Base-by-base conservation (phyloP, 2,797 vertebrate genomes). In the Lepus oiostolus region DNA sequence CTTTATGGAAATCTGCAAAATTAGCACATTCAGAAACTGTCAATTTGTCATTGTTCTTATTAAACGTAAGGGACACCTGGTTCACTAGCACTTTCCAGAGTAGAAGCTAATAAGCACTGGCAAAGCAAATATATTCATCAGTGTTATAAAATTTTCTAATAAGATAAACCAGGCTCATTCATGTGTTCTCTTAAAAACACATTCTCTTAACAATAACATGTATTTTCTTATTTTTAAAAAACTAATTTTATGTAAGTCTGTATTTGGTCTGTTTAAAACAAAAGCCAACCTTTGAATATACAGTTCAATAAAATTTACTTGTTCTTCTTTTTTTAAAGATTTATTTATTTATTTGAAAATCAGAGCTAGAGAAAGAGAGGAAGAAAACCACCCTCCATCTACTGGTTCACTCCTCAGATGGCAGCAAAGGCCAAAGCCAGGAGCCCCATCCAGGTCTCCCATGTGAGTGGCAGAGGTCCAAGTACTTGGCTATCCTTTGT, bases 251-350 rank as follows among this genome's bases (percentile, higher is more conserved):
- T 63, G 52, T 80, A 96, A 92, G 14, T 89, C 65, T 85, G 9
- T 84, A 93, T 63, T 93, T 28, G 85, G 32, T 74, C 70, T 82
- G 10, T 82, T 63, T 89, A 60, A 96, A 93, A 95, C 10, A 28
- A 83, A 6, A n/a, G 28, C 50, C 42, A 47, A 47, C 42, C 42
- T 47, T 47, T 47, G 9, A 47, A 47, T 10, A 10, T 58, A 16
- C 26, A 63, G 16, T 52, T 70, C 60, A 42, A 12, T 21, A 26
- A 42, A 65, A 75, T 93, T 94, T 93, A 90, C 84, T 86, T 93
- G 35, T 83, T 80, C 58, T 83, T 82, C 89, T 82, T 19, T 58
- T 58, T 58, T 58, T 58, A 58, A 88, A 93, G 75, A 93, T 63
- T 47, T 72, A 54, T 38, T 76, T 87, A 54, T 54, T 58, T 58